phyloP scores from a whole-genome alignment of 1,140 invertebrate species.

The Triops cancriformis region DNA sequence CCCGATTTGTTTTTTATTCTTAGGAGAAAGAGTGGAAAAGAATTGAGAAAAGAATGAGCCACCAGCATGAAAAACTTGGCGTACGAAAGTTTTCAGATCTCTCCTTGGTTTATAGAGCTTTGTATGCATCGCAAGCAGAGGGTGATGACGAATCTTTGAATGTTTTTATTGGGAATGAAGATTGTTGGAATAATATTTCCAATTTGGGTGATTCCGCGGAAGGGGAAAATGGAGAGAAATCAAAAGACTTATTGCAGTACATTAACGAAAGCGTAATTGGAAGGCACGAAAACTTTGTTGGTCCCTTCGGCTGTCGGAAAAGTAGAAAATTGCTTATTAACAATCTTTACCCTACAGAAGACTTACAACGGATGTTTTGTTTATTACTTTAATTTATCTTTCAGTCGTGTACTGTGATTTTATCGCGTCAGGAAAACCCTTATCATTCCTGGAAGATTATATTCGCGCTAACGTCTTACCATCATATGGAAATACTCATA shows the following conservation, averaged over 20 bases:
- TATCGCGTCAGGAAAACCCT: conserved; percentile 65
- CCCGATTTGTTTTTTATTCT: too few relatives aligned
- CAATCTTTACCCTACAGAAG: background rate
- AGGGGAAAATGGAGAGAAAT: background rate
- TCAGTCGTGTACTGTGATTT: conserved; percentile 76
- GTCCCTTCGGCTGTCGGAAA: conserved; percentile 18
- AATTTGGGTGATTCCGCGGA: background rate
- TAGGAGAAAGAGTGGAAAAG: too few relatives aligned
- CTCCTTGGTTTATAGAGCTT: background rate
- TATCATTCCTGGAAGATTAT: conserved; percentile 83
- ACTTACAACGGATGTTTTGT: background rate
- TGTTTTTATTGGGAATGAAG: background rate
- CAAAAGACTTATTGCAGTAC: background rate
- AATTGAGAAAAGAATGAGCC: background rate
- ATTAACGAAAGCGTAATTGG: conserved; percentile 15
- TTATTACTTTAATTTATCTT: conserved; percentile 40
- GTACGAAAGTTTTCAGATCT: background rate
- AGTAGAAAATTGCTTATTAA: background rate
- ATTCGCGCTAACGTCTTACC: conserved; percentile 71
- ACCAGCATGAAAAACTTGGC: background rate
- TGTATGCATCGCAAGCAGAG: background rate
- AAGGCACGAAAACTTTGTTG: background rate
- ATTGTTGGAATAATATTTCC: too few relatives aligned
- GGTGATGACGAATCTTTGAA: background rate
- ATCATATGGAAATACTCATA: conserved; percentile 74